Evolutionary conservation across 2,888 invertebrate species (phyloP).

Genomic region (Amphipoea oculea): DNA sequence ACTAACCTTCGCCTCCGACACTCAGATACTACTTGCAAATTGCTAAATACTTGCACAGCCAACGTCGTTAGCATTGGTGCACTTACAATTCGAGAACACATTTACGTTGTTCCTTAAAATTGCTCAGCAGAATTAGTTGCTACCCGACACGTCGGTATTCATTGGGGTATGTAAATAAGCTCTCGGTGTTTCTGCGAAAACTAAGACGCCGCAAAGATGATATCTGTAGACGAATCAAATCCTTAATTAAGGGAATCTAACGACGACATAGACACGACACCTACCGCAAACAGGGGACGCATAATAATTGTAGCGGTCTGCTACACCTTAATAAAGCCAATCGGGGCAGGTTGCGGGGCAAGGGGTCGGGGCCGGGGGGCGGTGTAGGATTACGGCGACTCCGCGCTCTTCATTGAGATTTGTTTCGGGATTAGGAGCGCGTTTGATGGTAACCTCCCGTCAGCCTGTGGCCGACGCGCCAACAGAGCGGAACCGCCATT

Average conservation of each 20-base stretch:
- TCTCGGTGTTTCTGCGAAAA: slow-evolving; percentile 62
- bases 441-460: slow-evolving; percentile 86
- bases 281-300: slow-evolving; percentile 90
- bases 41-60: slow-evolving; percentile 68
- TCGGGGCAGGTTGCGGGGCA: slow-evolving; percentile 80
- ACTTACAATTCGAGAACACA: slow-evolving; percentile 52
- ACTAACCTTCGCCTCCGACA: slow-evolving; percentile 70
- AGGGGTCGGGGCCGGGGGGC: slow-evolving; percentile 70
- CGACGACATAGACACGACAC: slow-evolving; percentile 87
- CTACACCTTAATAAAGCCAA: slow-evolving; percentile 91
- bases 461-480: slow-evolving; percentile 77
- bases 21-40: slow-evolving; percentile 74
- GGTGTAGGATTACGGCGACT: slow-evolving; percentile 85
- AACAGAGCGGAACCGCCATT: slow-evolving; percentile 76
- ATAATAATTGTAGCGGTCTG: slow-evolving; percentile 91
- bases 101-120: slow-evolving; percentile 41
- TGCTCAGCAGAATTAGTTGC: slow-evolving; percentile 30
- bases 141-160: slow-evolving; percentile 17
- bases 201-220: slow-evolving; percentile 78
- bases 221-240: slow-evolving; percentile 85
- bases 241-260: slow-evolving; percentile 89
- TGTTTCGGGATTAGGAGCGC: slow-evolving; percentile 89
- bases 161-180: slow-evolving; percentile 58
- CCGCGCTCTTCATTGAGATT: slow-evolving; percentile 90
- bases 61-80: slow-evolving; percentile 67